phyloP scores from a whole-genome alignment of 2,113 vertebrate genomes.

The Ceuthmochares aereus region DNA sequence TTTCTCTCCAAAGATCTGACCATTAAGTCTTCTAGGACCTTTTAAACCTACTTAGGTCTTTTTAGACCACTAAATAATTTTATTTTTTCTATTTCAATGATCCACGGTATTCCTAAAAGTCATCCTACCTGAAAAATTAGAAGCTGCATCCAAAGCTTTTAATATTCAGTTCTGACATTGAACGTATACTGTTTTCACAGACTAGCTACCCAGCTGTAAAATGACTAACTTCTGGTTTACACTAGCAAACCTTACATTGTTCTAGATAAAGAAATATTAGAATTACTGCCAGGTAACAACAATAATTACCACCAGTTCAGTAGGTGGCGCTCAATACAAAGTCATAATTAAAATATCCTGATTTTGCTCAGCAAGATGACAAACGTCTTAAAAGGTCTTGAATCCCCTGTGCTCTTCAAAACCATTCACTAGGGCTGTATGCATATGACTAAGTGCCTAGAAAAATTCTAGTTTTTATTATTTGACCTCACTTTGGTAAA shows the following conservation, averaged over 20 bases:
- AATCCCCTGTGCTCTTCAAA: not conserved
- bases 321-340: not conserved
- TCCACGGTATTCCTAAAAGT: not conserved
- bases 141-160: not conserved
- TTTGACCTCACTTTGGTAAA: not conserved
- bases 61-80: not conserved
- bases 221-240: not conserved
- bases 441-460: not conserved
- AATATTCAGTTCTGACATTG: not conserved
- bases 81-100: not conserved
- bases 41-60: not conserved
- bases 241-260: not conserved
- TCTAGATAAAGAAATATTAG: not conserved
- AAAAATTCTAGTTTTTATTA: not conserved
- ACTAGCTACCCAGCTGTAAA: not conserved
- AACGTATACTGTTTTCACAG: not conserved
- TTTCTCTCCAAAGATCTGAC: not conserved
- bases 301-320: not conserved
- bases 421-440: not conserved
- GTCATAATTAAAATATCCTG: not conserved
- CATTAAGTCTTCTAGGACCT: not conserved
- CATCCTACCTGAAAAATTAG: not conserved
- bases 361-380: not conserved
- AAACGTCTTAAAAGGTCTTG: accelerated
- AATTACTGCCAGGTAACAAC: not conserved